Conservation (phyloP, 2,888 invertebrate species). For the Mamestra brassicae region DNA sequence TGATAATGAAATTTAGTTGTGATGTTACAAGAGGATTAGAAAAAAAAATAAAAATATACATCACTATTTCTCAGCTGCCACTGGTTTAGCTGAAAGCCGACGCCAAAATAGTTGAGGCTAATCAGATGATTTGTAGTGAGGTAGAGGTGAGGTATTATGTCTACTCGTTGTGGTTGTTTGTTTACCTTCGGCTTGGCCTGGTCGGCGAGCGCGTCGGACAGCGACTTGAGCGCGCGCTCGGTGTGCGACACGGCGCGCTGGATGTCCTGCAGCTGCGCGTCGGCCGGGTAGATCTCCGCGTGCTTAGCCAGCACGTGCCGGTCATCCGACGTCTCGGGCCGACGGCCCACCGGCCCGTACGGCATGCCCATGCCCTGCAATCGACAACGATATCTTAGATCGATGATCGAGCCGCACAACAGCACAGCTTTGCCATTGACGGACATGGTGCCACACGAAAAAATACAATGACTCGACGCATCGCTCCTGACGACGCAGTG, state of each 20-base stretch:
- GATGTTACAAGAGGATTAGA: too few species aligned
- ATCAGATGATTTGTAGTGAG: too few species aligned
- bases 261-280: constrained; percentile 96
- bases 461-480: too few species aligned
- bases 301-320: constrained; percentile 98
- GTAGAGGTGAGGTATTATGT: too few species aligned
- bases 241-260: constrained; percentile 98
- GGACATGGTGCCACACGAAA: too few species aligned
- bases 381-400: rapidly evolving
- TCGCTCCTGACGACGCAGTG: too few species aligned
- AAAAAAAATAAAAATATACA: too few species aligned
- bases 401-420: too few species aligned
- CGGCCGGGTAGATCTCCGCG: constrained; percentile 98
- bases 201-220: constrained; percentile 97
- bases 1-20: not conserved
- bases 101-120: constrained; percentile 74
- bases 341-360: constrained; percentile 91
- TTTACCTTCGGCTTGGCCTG: constrained; percentile 80
- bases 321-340: constrained; percentile 98
- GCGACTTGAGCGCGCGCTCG: constrained; percentile 98
- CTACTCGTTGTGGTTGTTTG: too few species aligned
- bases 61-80: too few species aligned
- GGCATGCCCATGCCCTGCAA: constrained; percentile 75
- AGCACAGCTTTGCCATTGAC: too few species aligned
- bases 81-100: too few species aligned